Base-by-base conservation (phyloP, 2,797 vertebrate species). In the Brotula barbata region DNA sequence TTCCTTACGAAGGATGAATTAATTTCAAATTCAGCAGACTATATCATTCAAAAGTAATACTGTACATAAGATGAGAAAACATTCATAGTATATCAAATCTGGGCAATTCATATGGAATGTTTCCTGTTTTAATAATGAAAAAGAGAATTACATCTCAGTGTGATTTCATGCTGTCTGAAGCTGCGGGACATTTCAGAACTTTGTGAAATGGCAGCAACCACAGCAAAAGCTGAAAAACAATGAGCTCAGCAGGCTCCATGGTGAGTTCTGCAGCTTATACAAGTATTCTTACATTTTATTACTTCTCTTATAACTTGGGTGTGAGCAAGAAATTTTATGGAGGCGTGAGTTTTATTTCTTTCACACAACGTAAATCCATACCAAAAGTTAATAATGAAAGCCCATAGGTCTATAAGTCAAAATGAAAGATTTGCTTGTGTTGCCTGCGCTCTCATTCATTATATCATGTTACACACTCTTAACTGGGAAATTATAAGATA, bases 161-260 rank as follows among this genome's bases (percentile, higher is more conserved):
- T 76, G 64, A 82, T 61, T 78, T 69, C 64, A 55, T 49, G 16
- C 42, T 20, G 47, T 75, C 68, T 83, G 58, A 80, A 64, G 55
- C 78, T 69, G 66, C 55, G 59, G 55, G 60, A 78, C 58, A 31
- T 70, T 71, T 68, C 44, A 58, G 75, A 71, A 71, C 68, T 64
- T 47, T 45, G 11, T 53, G 25, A 28, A 28, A 28, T 8, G 25
- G 25, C 25, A 28, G 25, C 25, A 28, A 28, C 25, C 25, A 8
- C 25, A 28, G 56, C 39, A 57, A 54, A 63, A 42, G 57, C 56
- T 43, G 47, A 68, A 69, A 75, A 80, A 75, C 67, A 81, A 65
- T 54, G 58, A 70, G 61, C 64, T 77, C 61, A 70, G 63, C 72
- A 47, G 63, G 50, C 57, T 71, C 63, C 25, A 3, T 19, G 13